Evolutionary conservation across 1,140 invertebrate species (phyloP), one percentile per base, ranked within the genome.

Genomic region (Heliothis subflexa): DNA sequence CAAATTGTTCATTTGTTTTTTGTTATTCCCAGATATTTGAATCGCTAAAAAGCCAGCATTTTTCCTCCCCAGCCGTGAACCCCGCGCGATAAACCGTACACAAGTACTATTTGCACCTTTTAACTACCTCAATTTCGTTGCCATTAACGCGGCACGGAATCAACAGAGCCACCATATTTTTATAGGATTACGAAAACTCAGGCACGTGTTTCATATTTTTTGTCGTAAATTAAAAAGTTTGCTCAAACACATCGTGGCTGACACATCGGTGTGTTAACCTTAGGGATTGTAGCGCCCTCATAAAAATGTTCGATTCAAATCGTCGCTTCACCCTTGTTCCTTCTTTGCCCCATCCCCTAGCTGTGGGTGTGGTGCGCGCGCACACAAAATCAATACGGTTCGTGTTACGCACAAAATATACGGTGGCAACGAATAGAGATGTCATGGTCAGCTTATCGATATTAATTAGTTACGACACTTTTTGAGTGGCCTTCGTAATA

Each of bases 271-370:
- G 85, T 84, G 87, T 91, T 89, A 91, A 91, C 90, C 90, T 93
- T 85, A 90, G 88, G 87, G 90, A 91, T 89, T 89, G 86, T 84
- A 82, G 80, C 85, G 82, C 85, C 89, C 87, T 88, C 88, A 88
- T 91, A 92, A 91, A 91, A 91, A 90, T 88, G 90, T 92, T 92
- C 89, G 88, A 91, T 92, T 92, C 89, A 87, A 89, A 89, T 91
- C 86, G 88, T 80, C 84, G 89, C 77, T 83, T 85, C 88, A 86
- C 89, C 89, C 91, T 87, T 89, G 85, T 88, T 85, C 88, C 84
- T 88, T 87, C 82, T 85, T 64, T 68, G 79, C 81, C 83, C 83
- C 76, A 50, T 73, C 74, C 86, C 79, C 75, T 55, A 78, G 18
- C 76, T 54, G 72, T 70, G 82, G 86, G 88, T 83, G 80, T 66